A percentile compares a stretch with the other conserved stretches of the same genome.
Conservation (phyloP, 2,113 vertebrate genomes). For the Alligator sinensis region DNA sequence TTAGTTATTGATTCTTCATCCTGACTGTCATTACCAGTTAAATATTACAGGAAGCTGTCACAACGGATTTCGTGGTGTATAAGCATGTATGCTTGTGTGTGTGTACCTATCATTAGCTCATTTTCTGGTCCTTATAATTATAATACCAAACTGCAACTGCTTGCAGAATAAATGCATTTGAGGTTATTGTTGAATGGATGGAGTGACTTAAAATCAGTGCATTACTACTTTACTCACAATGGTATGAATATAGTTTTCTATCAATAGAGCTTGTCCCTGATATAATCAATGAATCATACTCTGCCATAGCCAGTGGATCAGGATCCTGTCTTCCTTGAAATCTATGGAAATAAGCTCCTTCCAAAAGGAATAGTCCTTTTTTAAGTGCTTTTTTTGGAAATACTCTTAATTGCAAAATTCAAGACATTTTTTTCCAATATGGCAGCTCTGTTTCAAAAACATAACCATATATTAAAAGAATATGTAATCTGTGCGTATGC, state of each 20-base stretch:
- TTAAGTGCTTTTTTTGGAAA: conserved; percentile 5
- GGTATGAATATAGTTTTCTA: conserved; percentile 20
- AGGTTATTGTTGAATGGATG: neutral
- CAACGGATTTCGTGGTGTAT: conserved; percentile 49
- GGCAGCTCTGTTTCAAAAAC: neutral
- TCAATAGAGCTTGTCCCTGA: conserved; percentile 1
- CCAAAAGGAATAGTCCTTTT: conserved; percentile 30
- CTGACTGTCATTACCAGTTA: conserved; percentile 11
- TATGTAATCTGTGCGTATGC: conserved; percentile 38
- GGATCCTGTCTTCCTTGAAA: conserved; percentile 35
- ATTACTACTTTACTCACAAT: conserved; percentile 53
- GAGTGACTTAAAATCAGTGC: conserved; percentile 28
- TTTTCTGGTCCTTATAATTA: conserved; percentile 11
- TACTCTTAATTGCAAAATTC: neutral
- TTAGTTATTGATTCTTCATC: conserved; percentile 70
- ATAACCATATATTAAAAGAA: conserved; percentile 15
- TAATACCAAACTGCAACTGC: neutral
- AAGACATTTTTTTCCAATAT: conserved; percentile 5
- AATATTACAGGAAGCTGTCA: conserved; percentile 64
- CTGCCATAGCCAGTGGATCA: conserved; percentile 31
- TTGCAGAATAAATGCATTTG: conserved; percentile 42
- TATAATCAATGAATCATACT: conserved; percentile 64
- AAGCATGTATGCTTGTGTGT: neutral
- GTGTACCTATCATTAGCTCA: neutral
- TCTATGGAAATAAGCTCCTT: conserved; percentile 22